Evolutionary conservation across 2,888 invertebrate species (phyloP), one percentile per base, ranked within the genome.

Genomic region (Ligdia adustata): DNA sequence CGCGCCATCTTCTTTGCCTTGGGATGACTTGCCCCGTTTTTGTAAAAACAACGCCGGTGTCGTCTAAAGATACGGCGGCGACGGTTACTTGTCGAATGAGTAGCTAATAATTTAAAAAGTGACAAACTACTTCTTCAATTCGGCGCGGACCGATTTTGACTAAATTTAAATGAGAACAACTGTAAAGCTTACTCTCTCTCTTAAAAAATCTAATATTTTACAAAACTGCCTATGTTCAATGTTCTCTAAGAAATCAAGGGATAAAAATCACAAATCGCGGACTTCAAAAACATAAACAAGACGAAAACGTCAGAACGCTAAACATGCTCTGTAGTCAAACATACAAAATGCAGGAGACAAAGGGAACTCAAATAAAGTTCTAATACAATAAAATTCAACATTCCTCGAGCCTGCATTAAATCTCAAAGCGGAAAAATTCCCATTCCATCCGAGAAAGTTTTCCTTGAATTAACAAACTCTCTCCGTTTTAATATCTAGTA

Each of bases 31-130:
- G 22, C 7, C n/a, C 60, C 61, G 60, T 58, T 63, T 55, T 64
- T 69, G 76, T 67, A 78, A 85, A 79, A 82, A 86, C 80, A 82
- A 80, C 71, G 47, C 57, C 53, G 55, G n/a, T 62, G 69, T 66
- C 72, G 74, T 72, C 66, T 68, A 24, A 42, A 60, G 66, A 66
- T 66, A 73, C 71, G 59, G 67, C 66, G 66, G 2, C 2, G 20
- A 6, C 6, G 7, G 22, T 6, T 22, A 22, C 22, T n/a, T 4
- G 7, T n/a, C n/a, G n/a, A n/a, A n/a, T n/a, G n/a, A n/a, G n/a
- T n/a, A n/a, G n/a, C n/a, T n/a, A n/a, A n/a, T n/a, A n/a, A n/a
- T n/a, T n/a, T n/a, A n/a, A n/a, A n/a, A n/a, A n/a, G n/a, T n/a
- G n/a, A n/a, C n/a, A n/a, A n/a, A n/a, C n/a, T n/a, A n/a, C n/a